Percentiles rank a stretch among this genome's conserved stretches.
Conservation (phyloP, 2,888 invertebrate species). For the Acrobasis consociella region DNA sequence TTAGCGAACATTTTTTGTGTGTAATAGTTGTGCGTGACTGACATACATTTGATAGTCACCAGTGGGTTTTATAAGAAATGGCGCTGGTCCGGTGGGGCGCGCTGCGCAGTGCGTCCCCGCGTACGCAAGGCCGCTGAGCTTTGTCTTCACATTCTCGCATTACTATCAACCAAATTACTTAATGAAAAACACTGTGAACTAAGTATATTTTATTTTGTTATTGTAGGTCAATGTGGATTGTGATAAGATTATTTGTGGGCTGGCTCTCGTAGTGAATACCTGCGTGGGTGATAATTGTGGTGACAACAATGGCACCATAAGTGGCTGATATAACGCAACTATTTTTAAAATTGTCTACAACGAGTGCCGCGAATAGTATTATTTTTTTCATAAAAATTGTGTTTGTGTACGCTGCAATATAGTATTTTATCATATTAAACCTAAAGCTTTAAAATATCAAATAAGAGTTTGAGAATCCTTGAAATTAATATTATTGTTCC, state of each 20-base stretch:
- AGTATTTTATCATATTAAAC: background rate
- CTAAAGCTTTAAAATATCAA: background rate
- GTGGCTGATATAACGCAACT: conserved; percentile 2
- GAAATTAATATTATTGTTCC: conserved; percentile 9
- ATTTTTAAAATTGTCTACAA: background rate
- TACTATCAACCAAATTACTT: conserved; percentile 66
- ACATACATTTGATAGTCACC: conserved; percentile 67
- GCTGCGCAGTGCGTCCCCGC: conserved; percentile 55
- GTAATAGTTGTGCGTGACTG: conserved; percentile 71
- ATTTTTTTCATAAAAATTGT: background rate
- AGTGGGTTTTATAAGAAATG: conserved; percentile 78
- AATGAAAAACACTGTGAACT: conserved; percentile 69
- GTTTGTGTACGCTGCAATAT: background rate
- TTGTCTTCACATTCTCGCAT: conserved; percentile 74
- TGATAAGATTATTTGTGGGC: conserved; percentile 45
- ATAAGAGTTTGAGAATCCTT: conserved; percentile 5
- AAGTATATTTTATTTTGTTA: conserved; percentile 39
- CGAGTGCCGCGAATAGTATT: background rate
- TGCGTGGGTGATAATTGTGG: conserved; percentile 22
- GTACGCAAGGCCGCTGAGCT: conserved; percentile 65
- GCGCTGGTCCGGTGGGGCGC: conserved; percentile 69
- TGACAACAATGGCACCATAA: conserved; percentile 13
- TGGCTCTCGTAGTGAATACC: conserved; percentile 11
- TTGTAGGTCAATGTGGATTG: conserved; percentile 59
- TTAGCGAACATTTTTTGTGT: conserved; percentile 74